These are phyloP conservation scores for Hydractinia echinata DNA, from an alignment of 30 jellyfish, hydroid and myxozoan species.

Conservation along the genomic window DNA sequence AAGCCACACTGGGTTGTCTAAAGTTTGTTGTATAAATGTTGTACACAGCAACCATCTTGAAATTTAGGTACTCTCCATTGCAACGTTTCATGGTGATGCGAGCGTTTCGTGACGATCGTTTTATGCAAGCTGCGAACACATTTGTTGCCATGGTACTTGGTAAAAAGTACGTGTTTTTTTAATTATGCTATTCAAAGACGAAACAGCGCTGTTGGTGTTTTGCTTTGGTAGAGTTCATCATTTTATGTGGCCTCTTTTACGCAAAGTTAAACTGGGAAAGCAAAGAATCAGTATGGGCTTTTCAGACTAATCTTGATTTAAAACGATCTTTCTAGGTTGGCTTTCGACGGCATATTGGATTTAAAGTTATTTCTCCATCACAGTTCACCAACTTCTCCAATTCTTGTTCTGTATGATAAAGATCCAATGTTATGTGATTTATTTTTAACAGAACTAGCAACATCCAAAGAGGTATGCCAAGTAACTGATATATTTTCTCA, in stretches of 20 bases:
- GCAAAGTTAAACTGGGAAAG: no score
- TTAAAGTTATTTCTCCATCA: neutral
- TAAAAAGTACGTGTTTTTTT: conserved; percentile 41
- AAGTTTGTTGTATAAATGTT: neutral
- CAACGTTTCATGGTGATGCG: conserved; percentile 73
- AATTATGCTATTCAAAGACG: neutral
- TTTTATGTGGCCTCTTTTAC: neutral
- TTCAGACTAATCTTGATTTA: no score
- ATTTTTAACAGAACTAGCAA: neutral
- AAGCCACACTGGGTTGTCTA: no score
- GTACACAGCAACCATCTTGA: no score
- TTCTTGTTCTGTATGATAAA: neutral
- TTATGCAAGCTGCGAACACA: conserved; percentile 54
- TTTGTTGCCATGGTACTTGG: conserved; percentile 65
- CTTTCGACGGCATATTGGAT: neutral
- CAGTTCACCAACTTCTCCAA: conserved; percentile 8
- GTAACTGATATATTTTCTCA: no score
- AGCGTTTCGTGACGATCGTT: conserved; percentile 70
- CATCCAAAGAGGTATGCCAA: neutral
- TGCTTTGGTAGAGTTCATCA: neutral
- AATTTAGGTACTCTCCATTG: conserved; percentile 48
- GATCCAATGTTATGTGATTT: neutral
- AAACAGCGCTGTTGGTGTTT: neutral
- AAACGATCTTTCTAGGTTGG: neutral
- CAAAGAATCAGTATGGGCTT: no score